Evolutionary conservation across 2,888 invertebrate genomes (phyloP), one percentile per base, ranked within the genome.

Genomic region (Nasonia oneida): DNA sequence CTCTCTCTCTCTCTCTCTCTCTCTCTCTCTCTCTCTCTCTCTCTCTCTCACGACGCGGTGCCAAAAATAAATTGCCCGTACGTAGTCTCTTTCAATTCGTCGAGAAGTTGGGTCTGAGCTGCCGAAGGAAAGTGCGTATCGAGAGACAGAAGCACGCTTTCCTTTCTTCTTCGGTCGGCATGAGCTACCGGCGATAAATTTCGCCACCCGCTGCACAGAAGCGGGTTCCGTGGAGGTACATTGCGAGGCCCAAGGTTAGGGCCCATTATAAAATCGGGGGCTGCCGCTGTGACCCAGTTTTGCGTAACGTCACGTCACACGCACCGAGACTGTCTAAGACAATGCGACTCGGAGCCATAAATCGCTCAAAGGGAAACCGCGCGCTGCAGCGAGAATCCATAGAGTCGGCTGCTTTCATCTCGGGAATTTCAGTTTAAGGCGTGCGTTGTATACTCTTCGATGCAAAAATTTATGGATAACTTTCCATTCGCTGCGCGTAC

Each of bases 341-440:
- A 91, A 91, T 90, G 90, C 88, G 88, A 89, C 90, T 89, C 89
- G 82, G 80, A 88, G 83, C 18, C 90, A 92, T 93, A 93, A 92
- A 93, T 93, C 91, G 87, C 87, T 90, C 90, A 88, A 88, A 89
- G 88, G 81, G 81, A 84, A 86, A 88, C 89, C 84, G 23, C 57
- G n/a, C 5, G 4, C 18, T 18, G 50, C 12, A 57, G 29, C 29
- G 29, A 29, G 29, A 29, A 29, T 29, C 1, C 29, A 29, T 29
- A 29, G 29, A 29, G 57, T 61, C 57, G 57, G 57, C 23, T 61
- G n/a, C 57, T 61, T 61, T 61, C 57, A 61, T 61, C 57, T 61
- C 57, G 18, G 1, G 15, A 57, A n/a, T 4, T 57, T 57, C 6
- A n/a, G 4, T 29, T 29, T 29, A 18, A 2, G 0, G 12, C 42